Base-by-base conservation (phyloP, 2,797 vertebrate species). In the Toxotes lorentzi region DNA sequence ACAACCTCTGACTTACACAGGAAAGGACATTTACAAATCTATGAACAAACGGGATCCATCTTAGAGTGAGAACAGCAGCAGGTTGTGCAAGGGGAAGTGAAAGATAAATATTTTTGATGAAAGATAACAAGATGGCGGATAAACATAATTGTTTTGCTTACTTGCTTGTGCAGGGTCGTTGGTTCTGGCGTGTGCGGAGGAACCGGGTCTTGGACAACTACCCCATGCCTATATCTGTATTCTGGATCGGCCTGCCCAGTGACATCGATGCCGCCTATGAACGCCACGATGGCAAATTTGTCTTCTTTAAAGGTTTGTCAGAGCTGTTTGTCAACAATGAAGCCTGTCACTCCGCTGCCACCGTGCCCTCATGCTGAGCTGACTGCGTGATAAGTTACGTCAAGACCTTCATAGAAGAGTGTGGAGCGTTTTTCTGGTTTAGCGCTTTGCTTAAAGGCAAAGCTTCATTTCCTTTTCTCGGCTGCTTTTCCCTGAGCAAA, bases 181-280 rank as follows among this genome's bases (percentile, higher is more conserved):
- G 98, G 98, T 99, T 99, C 92, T 99, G 98, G 98, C 95, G 98
- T n/a, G 98, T 99, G 7, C 95, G 97, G 30, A 94, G 98, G 83
- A 99, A 99, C 89, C 96, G 95, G 0, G 98, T 99, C 68, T 90
- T 99, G 84, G 98, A 99, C 91, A 98, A 98, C 86, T 99, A 99
- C 74, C 98, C 98, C 23, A 99, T 99, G 98, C 97, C 96, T 1
- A 98, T 99, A 0, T 97, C 97, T 0, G 96, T 98, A 63, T 99
- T 99, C 93, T 99, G 98, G 98, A 92, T 95, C 2, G 98, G 98
- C 3, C 96, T 99, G 34, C 98, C 98, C 0, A 92, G 94, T n/a
- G 94, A 98, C 92, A 98, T 99, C 0, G 96, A 97, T 0, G 97
- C 98, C 0, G 98, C 97, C 50, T 99, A 99, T 0, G 98, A 99